A percentile compares a stretch with the other conserved stretches of the same genome.
Conservation (phyloP, 1,140 invertebrate genomes). For the Musca domestica region DNA sequence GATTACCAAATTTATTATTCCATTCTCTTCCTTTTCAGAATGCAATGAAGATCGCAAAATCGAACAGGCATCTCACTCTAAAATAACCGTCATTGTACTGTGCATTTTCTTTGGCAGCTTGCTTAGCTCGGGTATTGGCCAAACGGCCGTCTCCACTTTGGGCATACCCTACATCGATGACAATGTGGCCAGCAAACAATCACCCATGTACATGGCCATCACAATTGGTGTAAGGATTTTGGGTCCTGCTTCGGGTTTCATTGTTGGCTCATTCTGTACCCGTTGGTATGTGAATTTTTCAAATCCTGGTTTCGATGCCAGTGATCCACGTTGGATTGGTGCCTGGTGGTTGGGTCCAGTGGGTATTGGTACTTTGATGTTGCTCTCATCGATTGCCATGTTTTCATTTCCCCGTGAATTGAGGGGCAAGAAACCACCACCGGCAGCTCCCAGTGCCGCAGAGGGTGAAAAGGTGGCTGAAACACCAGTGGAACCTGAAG, state of each 20-base stretch:
- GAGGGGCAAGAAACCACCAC: conserved; percentile 41
- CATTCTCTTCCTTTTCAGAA: conserved; percentile 38
- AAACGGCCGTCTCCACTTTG: conserved; percentile 89
- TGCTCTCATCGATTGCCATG: conserved; percentile 80
- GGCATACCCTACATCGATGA: conserved; percentile 93
- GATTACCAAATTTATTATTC: conserved; percentile 26
- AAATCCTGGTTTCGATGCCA: conserved; percentile 73
- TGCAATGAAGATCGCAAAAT: conserved; percentile 61
- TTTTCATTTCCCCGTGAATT: conserved; percentile 80
- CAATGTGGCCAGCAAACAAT: conserved; percentile 87
- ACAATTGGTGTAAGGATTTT: conserved; percentile 89
- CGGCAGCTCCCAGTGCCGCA: conserved; percentile 7
- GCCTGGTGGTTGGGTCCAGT: conserved; percentile 89
- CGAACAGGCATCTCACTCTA: conserved; percentile 67
- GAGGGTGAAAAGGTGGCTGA: conserved; percentile 35
- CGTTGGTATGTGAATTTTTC: conserved; percentile 79
- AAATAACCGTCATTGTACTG: conserved; percentile 75
- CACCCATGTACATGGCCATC: conserved; percentile 91
- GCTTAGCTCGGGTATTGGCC: conserved; percentile 86
- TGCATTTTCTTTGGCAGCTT: conserved; percentile 84
- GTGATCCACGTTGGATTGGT: conserved; percentile 87
- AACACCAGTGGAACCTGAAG: conserved; percentile 34
- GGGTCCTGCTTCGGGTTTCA: conserved; percentile 85
- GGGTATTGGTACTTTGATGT: conserved; percentile 74
- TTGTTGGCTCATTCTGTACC: conserved; percentile 87